Evolutionary conservation across 2,797 vertebrate species (phyloP).

Genomic region (Coendou prehensilis): DNA sequence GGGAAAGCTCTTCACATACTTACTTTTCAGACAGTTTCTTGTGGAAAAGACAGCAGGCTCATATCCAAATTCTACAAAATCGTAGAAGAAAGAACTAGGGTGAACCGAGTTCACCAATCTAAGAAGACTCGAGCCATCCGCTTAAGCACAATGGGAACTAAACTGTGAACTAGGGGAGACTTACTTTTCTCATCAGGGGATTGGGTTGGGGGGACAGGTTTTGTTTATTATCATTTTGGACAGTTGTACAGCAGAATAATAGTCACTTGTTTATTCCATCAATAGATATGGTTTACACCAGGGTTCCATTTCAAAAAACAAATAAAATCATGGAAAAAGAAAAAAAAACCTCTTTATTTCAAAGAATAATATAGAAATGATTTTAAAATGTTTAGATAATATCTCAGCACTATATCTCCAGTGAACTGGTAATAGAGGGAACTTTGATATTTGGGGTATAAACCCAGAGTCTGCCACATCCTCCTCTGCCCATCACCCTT

Average conservation of each 20-base stretch:
- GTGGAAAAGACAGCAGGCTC: not conserved
- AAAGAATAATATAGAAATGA: conserved; percentile 31
- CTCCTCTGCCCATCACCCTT: not conserved
- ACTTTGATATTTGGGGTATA: not conserved
- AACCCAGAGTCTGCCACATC: not conserved
- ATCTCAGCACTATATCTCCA: not conserved
- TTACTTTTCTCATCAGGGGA: not conserved
- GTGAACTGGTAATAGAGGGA: not conserved
- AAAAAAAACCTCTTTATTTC: not conserved
- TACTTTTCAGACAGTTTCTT: conserved; percentile 1
- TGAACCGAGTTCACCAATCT: not conserved
- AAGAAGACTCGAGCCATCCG: not conserved
- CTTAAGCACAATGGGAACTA: not conserved
- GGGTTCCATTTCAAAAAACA: conserved; percentile 94
- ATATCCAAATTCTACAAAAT: not conserved
- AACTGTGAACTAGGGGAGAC: not conserved
- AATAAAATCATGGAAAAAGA: not conserved
- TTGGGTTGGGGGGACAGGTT: not conserved
- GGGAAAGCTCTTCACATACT: not conserved
- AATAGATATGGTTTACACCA: conserved; percentile 95
- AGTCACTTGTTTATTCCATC: conserved; percentile 96
- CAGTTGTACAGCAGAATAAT: conserved; percentile 92
- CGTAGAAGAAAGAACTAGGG: not conserved
- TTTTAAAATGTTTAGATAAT: not conserved
- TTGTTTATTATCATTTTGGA: conserved; percentile 86